Base-by-base conservation (phyloP, 2,113 vertebrate species). In the Elephantulus edwardii region DNA sequence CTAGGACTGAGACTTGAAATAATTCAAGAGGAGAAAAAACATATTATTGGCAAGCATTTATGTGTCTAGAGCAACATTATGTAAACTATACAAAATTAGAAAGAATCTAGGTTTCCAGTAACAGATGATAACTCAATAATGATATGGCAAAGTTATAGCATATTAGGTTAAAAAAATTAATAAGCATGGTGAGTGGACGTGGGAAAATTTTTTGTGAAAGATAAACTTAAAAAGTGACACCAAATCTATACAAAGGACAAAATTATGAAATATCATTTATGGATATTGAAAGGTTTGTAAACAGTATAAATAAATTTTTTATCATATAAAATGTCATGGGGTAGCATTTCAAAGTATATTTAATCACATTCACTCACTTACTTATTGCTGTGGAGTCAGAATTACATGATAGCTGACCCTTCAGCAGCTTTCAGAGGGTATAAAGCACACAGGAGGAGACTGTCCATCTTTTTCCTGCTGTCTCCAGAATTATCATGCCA, bases 11-110 rank as follows among this genome's bases (percentile, higher is more conserved):
- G 56, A 48, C 46, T 83, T 89, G 24, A 82, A 72, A 75, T 42
- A 83, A 81, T 74, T 88, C 44, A 93, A 75, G 30, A 94, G 24
- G 48, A 92, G 33, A 90, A 92, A 86, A 76, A 83, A 70, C 6
- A 64, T 62, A 86, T 80, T 94, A 40, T 79, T 92, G 56, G 90
- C 77, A 80, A 93, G 8, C 26, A 40, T 71, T 40, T 81, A 48
- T 46, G 38, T 40, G 13, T 48, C 60, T 70, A 89, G 33, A 82
- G 42, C 24, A 83, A 11, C 54, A 77, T 71, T 92, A 75, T 1
- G 44, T 58, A 71, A 11, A 58, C 12, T 54, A 28, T 35, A 14
- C 7, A 68, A 72, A 85, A 64, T 24, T 76, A 16, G 12, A 81
- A 76, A 46, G 13, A 79, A 66, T 84, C 68, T 86, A 76, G 88